Percentiles rank a stretch among this genome's conserved stretches.
Evolutionary conservation across 2,113 vertebrate genomes (phyloP).

Genomic region (Baryphthengus martii): DNA sequence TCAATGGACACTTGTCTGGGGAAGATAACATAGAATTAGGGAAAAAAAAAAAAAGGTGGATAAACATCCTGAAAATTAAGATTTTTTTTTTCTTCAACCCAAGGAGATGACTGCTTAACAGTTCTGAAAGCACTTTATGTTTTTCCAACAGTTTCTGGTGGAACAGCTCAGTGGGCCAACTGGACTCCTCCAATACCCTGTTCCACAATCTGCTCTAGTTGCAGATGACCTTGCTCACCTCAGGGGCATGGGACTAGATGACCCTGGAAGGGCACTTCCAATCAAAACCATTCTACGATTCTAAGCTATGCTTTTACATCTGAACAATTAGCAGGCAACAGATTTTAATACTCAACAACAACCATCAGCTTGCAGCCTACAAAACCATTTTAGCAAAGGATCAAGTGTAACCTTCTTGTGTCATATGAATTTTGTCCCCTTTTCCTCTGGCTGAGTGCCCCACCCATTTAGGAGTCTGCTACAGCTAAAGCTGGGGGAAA

Average conservation of each 20-base stretch:
- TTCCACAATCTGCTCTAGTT: not conserved
- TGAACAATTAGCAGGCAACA: not conserved
- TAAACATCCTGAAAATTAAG: not conserved
- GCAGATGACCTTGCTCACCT: not conserved
- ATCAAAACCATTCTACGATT: not conserved
- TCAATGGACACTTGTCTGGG: conserved; percentile 98
- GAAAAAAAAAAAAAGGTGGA: not conserved
- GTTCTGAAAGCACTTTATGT: not conserved
- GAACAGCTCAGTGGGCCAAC: not conserved
- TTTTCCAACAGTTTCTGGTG: not conserved
- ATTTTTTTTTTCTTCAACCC: not conserved
- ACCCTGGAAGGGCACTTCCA: not conserved
- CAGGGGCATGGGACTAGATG: not conserved
- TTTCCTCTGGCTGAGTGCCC: not conserved
- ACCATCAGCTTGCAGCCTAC: not conserved
- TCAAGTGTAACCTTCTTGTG: accelerated
- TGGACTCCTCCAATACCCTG: not conserved
- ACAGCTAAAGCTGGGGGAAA: not conserved
- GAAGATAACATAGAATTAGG: conserved; percentile 52
- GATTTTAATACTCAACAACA: not conserved
- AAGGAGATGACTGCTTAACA: not conserved
- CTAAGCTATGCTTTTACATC: not conserved
- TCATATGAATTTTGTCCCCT: not conserved
- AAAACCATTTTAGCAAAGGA: not conserved
- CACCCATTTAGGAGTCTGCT: not conserved